Evolutionary conservation across 2,888 invertebrate genomes (phyloP), one percentile per base, ranked within the genome.

Genomic region (Dasypogon diadema): DNA sequence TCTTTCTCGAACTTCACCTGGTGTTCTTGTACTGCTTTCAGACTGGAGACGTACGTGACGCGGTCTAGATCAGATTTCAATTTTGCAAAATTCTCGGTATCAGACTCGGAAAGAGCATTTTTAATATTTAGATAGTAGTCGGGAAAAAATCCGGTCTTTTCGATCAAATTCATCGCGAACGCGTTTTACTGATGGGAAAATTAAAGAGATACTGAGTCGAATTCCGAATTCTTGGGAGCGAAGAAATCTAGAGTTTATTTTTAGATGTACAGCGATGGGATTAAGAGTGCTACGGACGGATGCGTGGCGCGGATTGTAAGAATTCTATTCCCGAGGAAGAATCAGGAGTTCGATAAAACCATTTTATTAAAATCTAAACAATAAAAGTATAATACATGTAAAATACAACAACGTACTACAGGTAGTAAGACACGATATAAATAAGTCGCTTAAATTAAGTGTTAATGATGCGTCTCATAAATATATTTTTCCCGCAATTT

Each of bases 41-140:
- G 84, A 77, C 85, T 84, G 68, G 89, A 88, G 81, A 91, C 85
- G 85, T 89, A 92, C 76, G 88, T 87, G 75, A 92, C 90, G 76
- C 93, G 89, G 77, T 92, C 90, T 75, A 89, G 87, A 83, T 92
- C 91, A 75, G 87, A 88, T 81, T 89, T 88, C 79, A 91, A 88
- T 81, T 88, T 87, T 46, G 89, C 86, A 82, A 94, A 92, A 80
- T 88, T 89, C 80, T 90, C 90, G 78, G 90, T 88, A 75, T 90
- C 89, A 65, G 89, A 87, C 78, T 89, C 88, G 79, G 87, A 85
- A 79, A 90, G 82, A 48, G 88, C 85, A 81, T 87, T 87, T 80
- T 89, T 88, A 73, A 91, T 85, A 42, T 87, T 87, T 80, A 90
- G 87, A 83, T 91, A 91, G 83, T 91, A 90, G 78, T 89, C 88